Evolutionary conservation across 1,140 invertebrate species (phyloP).

Genomic region (Chrysoperla carnea): DNA sequence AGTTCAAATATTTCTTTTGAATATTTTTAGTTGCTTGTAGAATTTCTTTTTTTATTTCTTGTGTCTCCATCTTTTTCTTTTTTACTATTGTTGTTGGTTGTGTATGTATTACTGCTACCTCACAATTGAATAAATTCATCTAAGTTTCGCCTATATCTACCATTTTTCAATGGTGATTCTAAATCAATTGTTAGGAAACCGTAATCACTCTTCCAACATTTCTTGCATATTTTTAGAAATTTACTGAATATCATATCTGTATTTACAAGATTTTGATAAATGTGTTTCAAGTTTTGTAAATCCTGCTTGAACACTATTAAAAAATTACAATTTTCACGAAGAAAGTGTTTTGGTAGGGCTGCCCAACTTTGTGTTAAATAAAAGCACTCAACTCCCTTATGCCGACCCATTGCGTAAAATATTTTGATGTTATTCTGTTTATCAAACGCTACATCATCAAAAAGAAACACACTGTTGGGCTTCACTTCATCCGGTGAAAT

Average conservation of each 20-base stretch:
- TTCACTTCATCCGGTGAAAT: conserved; percentile 9
- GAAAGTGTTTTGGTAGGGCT: conserved; percentile 19
- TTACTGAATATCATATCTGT: conserved; percentile 16
- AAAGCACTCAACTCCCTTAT: conserved; percentile 16
- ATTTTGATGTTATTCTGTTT: conserved; percentile 13
- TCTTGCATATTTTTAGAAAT: conserved; percentile 15
- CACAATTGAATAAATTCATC: conserved; percentile 8
- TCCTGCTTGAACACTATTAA: conserved; percentile 20
- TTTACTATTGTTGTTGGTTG: too few species aligned
- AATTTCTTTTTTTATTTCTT: too few species aligned
- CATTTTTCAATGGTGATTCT: conserved; percentile 10
- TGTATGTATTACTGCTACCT: too few species aligned
- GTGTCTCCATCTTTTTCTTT: too few species aligned
- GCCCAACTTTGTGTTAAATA: conserved; percentile 20
- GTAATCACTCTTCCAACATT: conserved; percentile 13
- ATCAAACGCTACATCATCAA: conserved; percentile 16
- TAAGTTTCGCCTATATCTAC: conserved; percentile 13
- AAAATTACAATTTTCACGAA: conserved; percentile 20
- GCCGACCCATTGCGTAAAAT: conserved; percentile 18
- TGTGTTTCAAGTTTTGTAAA: conserved; percentile 20
- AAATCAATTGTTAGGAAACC: conserved; percentile 15
- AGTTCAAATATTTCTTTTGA: too few species aligned
- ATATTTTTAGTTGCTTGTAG: too few species aligned
- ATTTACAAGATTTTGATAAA: conserved; percentile 19
- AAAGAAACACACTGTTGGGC: conserved; percentile 18